phyloP scores from a whole-genome alignment of 1,140 invertebrate genomes.

The Copidosoma floridanum region DNA sequence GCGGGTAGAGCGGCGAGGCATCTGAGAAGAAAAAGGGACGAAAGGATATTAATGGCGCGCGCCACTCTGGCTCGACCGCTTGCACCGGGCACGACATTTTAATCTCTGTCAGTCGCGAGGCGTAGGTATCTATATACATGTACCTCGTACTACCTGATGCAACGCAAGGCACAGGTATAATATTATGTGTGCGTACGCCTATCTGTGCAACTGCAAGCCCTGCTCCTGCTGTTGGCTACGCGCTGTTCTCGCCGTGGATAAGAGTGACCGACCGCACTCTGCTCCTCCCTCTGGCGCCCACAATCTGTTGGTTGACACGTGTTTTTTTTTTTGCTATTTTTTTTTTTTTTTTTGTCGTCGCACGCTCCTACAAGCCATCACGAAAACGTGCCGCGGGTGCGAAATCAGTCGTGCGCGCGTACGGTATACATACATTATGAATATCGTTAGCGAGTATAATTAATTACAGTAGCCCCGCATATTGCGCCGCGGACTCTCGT shows the following conservation, averaged over 20 bases:
- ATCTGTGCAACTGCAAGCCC: no score
- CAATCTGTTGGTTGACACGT: neutral
- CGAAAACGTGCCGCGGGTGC: neutral
- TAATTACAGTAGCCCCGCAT: constrained; percentile 7
- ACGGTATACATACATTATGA: neutral
- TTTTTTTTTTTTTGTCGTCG: no score
- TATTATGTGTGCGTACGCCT: neutral
- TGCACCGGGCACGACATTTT: constrained; percentile 39
- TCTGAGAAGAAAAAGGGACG: constrained; percentile 27
- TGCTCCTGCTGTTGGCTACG: no score
- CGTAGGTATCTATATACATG: no score
- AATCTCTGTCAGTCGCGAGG: constrained; percentile 41
- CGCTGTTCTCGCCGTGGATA: neutral
- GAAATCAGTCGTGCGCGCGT: neutral
- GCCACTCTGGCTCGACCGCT: constrained; percentile 34
- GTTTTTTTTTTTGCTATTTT: no score
- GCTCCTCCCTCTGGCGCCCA: neutral
- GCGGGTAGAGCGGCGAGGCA: no score
- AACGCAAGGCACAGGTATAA: no score
- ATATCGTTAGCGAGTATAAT: neutral
- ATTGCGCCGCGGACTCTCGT: neutral
- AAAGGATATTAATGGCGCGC: constrained; percentile 38
- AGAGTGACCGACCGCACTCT: neutral
- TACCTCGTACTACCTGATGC: no score
- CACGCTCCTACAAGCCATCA: no score